Evolutionary conservation across 2,888 invertebrate genomes (phyloP).

Genomic region (Ormyrus labotus): DNA sequence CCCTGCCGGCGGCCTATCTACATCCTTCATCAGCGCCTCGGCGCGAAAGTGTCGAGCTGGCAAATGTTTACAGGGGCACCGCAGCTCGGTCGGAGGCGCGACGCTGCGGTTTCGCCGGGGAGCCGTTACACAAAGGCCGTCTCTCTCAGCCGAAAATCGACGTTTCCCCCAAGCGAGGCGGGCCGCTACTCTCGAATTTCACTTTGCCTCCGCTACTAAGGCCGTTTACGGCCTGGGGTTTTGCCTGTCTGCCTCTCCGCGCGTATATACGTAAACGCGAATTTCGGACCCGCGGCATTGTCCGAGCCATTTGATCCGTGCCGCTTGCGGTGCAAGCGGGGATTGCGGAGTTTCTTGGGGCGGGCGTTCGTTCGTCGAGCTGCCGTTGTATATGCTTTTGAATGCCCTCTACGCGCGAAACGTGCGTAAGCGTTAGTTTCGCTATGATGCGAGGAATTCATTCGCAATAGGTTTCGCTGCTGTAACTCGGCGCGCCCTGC

Average conservation of each 20-base stretch:
- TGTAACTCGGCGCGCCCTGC: no score
- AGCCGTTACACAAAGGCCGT: constrained; percentile 37
- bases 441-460: no score
- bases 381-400: no score
- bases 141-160: neutral
- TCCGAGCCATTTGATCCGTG: constrained; percentile 45
- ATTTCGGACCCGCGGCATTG: constrained; percentile 23
- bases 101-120: constrained; percentile 4
- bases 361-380: no score
- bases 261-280: neutral
- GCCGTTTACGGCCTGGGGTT: constrained; percentile 19
- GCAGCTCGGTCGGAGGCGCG: constrained; percentile 3
- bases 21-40: neutral
- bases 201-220: constrained; percentile 39
- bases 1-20: no score
- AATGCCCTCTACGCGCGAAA: neutral
- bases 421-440: neutral
- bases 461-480: no score
- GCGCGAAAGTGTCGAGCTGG: constrained; percentile 35
- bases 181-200: constrained; percentile 41
- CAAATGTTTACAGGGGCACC: constrained; percentile 46
- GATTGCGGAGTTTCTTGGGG: neutral
- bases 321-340: neutral
- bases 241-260: neutral
- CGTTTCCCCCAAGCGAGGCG: neutral